Evolutionary conservation across 2,797 vertebrate species (phyloP).

Genomic region (Corythornis leucogaster): DNA sequence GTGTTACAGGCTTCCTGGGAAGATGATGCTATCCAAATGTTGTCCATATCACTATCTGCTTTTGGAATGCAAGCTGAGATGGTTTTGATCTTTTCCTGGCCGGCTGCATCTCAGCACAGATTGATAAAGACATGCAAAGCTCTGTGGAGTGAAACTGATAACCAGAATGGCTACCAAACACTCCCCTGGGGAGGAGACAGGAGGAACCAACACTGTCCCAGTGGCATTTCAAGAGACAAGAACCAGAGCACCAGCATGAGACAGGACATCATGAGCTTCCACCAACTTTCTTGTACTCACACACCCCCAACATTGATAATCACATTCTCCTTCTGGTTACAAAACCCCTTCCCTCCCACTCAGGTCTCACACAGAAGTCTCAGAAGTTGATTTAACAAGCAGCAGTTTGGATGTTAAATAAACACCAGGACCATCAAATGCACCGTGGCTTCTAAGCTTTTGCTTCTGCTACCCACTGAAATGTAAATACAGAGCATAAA

Average conservation of each 20-base stretch:
- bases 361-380: slow-evolving; percentile 41
- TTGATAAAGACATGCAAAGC: neutral
- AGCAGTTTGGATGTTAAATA: slow-evolving; percentile 31
- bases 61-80: neutral
- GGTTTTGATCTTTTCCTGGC: neutral
- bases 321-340: slow-evolving; percentile 32
- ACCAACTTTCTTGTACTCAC: neutral
- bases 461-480: slow-evolving; percentile 42
- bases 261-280: neutral
- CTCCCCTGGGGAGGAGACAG: neutral
- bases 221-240: neutral
- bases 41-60: neutral
- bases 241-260: neutral
- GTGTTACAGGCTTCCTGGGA: neutral
- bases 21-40: neutral
- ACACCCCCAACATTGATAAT: neutral
- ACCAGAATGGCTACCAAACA: neutral
- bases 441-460: neutral
- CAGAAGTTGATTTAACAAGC: slow-evolving; percentile 55
- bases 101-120: neutral
- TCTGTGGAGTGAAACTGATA: neutral
- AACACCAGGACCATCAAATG: slow-evolving; percentile 58
- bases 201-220: neutral
- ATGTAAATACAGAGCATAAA: slow-evolving; percentile 25
- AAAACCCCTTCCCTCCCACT: slow-evolving; percentile 55